A percentile compares a stretch with the other conserved stretches of the same genome.
These are phyloP conservation scores for Temnothorax rugatulus DNA, from an alignment of 2,888 invertebrate genomes.

Conservation along the genomic window DNA sequence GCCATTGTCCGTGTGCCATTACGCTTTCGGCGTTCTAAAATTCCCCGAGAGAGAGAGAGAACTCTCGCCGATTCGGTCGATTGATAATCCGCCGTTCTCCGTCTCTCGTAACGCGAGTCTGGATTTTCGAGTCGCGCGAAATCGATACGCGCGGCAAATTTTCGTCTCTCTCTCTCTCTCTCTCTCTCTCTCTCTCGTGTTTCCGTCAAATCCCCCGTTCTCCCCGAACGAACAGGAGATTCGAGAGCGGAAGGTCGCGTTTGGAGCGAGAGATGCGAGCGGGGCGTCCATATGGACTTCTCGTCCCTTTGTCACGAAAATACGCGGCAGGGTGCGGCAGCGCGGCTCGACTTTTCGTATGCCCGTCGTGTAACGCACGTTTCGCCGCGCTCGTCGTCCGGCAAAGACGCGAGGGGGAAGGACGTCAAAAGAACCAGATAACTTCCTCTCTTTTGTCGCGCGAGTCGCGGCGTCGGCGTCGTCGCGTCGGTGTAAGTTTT, in stretches of 20 bases:
- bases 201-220: background rate
- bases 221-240: background rate
- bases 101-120: background rate
- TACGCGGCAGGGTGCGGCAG: conserved; percentile 39
- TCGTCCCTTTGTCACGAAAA: conserved; percentile 17
- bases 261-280: conserved; percentile 1
- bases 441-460: conserved; percentile 5
- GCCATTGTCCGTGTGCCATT: background rate
- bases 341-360: background rate
- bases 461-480: too few species aligned
- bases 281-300: background rate
- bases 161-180: background rate
- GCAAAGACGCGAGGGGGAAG: background rate
- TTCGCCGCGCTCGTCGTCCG: background rate
- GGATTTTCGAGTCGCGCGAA: background rate
- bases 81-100: background rate
- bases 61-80: background rate
- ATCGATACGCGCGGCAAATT: background rate
- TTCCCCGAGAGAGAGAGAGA: background rate
- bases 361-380: background rate
- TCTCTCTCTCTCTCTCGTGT: too few species aligned
- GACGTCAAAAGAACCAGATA: background rate
- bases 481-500: background rate
- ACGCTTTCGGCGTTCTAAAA: background rate
- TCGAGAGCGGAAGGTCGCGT: background rate